phyloP scores from a whole-genome alignment of 2,797 vertebrate genomes.

The Halcyon leucocephala region DNA sequence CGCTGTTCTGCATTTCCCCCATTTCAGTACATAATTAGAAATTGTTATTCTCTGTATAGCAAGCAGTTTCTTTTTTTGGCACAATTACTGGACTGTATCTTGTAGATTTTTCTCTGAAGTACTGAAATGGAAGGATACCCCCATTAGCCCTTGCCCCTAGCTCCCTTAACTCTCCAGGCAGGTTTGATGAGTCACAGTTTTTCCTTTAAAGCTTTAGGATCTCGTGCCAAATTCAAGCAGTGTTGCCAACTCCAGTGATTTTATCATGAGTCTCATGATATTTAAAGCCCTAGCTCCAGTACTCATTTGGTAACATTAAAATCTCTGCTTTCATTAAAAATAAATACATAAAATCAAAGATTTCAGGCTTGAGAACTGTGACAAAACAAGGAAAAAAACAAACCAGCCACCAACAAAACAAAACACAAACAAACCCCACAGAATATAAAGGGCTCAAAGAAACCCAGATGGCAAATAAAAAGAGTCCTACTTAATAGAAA shows the following conservation, averaged over 20 bases:
- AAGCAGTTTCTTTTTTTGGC: constrained; percentile 40
- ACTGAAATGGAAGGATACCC: constrained; percentile 57
- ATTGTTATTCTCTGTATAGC: constrained; percentile 16
- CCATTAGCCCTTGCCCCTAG: constrained; percentile 44
- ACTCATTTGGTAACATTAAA: constrained; percentile 49
- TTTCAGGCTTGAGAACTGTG: not conserved
- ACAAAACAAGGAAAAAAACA: not conserved
- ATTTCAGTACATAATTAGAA: constrained; percentile 14
- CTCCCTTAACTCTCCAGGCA: constrained; percentile 60
- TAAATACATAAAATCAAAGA: constrained; percentile 58
- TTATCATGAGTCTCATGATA: constrained; percentile 57
- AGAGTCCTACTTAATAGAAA: not conserved
- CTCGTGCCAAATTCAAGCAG: constrained; percentile 57
- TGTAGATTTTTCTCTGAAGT: constrained; percentile 59
- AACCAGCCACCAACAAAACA: not conserved
- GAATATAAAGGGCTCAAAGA: not conserved
- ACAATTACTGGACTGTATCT: constrained; percentile 29
- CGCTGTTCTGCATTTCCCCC: not conserved
- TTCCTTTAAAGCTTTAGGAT: constrained; percentile 54
- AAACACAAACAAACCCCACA: not conserved
- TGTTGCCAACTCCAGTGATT: constrained; percentile 42
- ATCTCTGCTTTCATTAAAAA: constrained; percentile 42
- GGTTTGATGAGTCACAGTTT: constrained; percentile 63
- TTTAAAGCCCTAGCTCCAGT: constrained; percentile 32
- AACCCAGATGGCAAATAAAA: not conserved